phyloP scores from a whole-genome alignment of 2,888 invertebrate genomes.

The Nymphalis polychloros region DNA sequence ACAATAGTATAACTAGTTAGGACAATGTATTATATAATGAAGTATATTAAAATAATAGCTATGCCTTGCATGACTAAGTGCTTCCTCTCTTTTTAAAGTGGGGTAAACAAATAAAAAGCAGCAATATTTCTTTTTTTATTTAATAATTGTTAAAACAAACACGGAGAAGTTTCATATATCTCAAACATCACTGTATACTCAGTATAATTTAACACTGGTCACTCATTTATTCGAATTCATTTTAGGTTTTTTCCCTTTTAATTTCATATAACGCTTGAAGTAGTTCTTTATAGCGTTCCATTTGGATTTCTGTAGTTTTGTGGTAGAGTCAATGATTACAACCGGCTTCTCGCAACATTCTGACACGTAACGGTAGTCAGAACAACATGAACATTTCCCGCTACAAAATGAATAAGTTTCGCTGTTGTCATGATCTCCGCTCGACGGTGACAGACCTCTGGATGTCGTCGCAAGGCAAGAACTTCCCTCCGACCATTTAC shows the following conservation, averaged over 20 bases:
- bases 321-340: slow-evolving; percentile 57
- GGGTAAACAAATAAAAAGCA: background rate
- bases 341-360: slow-evolving; percentile 52
- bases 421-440: slow-evolving; percentile 53
- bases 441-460: slow-evolving; percentile 54
- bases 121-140: background rate
- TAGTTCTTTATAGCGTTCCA: slow-evolving; percentile 57
- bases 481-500: slow-evolving; percentile 49
- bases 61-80: too few relatives aligned
- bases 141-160: background rate
- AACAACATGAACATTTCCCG: slow-evolving; percentile 52
- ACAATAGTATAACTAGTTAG: slow-evolving; percentile 1
- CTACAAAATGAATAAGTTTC: slow-evolving; percentile 49
- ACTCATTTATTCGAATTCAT: slow-evolving; percentile 36
- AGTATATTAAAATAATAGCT: background rate
- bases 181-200: slow-evolving; percentile 18
- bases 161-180: background rate
- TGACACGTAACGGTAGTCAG: slow-evolving; percentile 43
- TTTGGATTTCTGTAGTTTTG: slow-evolving; percentile 53
- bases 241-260: slow-evolving; percentile 37
- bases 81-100: background rate
- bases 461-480: slow-evolving; percentile 59
- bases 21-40: background rate
- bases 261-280: slow-evolving; percentile 47
- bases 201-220: slow-evolving; percentile 25